These are phyloP conservation scores for Muricea muricata DNA, from an alignment of 92 coral and sea anemone species.

Conservation along the genomic window DNA sequence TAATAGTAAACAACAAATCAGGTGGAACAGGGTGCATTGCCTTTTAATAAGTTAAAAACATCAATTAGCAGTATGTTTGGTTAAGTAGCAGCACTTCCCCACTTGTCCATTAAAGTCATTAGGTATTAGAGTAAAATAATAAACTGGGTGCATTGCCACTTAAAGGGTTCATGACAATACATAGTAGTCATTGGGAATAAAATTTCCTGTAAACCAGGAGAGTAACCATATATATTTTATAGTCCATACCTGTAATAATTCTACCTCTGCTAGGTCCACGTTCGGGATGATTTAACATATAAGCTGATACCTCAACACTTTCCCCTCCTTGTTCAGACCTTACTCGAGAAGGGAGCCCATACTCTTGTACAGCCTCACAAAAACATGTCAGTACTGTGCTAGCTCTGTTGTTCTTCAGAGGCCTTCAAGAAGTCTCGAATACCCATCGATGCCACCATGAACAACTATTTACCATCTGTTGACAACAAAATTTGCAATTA, in stretches of 20 bases:
- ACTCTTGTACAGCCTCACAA: conserved; percentile 53
- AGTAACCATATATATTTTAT: background rate
- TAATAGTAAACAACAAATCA: too few relatives aligned
- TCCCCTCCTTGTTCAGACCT: conserved; percentile 28
- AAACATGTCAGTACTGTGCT: conserved; percentile 54
- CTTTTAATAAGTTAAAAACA: too few relatives aligned
- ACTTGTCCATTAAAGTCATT: too few relatives aligned
- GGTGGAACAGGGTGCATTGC: too few relatives aligned
- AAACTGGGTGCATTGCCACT: background rate
- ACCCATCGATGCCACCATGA: conserved; percentile 70
- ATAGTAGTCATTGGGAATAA: background rate
- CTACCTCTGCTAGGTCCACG: conserved; percentile 22
- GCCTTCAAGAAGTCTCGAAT: conserved; percentile 56
- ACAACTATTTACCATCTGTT: conserved; percentile 63
- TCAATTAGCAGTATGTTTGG: too few relatives aligned
- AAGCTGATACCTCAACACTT: conserved; percentile 23
- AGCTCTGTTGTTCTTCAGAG: conserved; percentile 59
- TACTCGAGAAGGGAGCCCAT: conserved; percentile 42
- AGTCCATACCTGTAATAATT: conserved; percentile 6
- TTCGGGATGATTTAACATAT: conserved; percentile 20
- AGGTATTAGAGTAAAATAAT: too few relatives aligned
- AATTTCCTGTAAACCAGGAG: background rate
- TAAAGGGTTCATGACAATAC: background rate
- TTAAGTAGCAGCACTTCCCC: too few relatives aligned
- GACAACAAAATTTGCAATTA: background rate